Percentiles rank a stretch among this genome's conserved stretches.
Conservation (phyloP, 2,888 invertebrate species). For the Drosophila borealis region DNA sequence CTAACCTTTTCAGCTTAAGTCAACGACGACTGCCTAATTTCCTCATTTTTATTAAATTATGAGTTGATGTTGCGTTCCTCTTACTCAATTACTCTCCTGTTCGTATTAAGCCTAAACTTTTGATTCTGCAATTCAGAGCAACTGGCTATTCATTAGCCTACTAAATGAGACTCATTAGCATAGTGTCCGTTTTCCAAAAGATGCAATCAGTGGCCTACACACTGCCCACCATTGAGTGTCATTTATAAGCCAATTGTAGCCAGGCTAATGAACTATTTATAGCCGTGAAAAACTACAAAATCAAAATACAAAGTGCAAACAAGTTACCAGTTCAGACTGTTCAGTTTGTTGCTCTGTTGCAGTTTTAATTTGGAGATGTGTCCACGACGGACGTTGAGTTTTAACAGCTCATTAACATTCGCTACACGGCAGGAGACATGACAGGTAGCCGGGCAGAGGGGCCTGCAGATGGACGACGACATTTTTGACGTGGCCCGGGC, state of each 20-base stretch:
- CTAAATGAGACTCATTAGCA: constrained; percentile 43
- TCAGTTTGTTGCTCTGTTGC: constrained; percentile 25
- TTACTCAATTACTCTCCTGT: not conserved
- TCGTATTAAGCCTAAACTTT: constrained; percentile 10
- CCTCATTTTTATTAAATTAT: not conserved
- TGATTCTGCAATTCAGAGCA: constrained; percentile 14
- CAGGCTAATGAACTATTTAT: constrained; percentile 67
- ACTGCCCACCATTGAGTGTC: constrained; percentile 5
- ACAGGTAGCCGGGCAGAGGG: constrained; percentile 13
- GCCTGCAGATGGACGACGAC: constrained; percentile 38
- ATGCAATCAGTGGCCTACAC: constrained; percentile 52
- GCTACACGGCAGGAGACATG: constrained; percentile 58
- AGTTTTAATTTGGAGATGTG: constrained; percentile 59
- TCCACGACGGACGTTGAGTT: constrained; percentile 44
- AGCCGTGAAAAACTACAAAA: constrained; percentile 50
- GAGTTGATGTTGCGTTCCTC: not conserved
- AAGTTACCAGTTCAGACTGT: constrained; percentile 35
- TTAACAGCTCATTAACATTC: constrained; percentile 75
- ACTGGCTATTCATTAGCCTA: constrained; percentile 43
- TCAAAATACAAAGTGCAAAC: constrained; percentile 24
- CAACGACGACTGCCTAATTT: not conserved
- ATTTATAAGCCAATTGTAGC: constrained; percentile 44
- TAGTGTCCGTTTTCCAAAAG: constrained; percentile 2
- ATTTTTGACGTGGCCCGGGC: constrained; percentile 50
- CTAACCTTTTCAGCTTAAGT: too few species aligned